phyloP scores from a whole-genome alignment of 1,140 invertebrate genomes.

The Drosophila melanogaster region DNA sequence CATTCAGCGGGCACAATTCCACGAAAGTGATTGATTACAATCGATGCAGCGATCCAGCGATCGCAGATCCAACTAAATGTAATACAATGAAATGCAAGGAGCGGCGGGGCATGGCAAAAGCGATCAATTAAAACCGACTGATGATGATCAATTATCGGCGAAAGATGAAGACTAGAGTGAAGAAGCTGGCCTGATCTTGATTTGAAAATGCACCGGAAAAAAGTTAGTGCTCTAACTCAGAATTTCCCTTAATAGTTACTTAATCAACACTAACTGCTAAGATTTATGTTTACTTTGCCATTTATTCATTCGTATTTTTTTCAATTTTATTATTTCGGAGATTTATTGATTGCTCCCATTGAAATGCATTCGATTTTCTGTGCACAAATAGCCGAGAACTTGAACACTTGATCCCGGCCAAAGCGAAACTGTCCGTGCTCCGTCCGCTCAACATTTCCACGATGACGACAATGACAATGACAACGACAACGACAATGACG shows the following conservation, averaged over 20 bases:
- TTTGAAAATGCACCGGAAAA: slow-evolving; percentile 15
- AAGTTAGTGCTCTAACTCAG: background rate
- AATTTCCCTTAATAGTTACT: too few species aligned
- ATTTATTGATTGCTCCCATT: background rate
- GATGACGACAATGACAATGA: slow-evolving; percentile 55
- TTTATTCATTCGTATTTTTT: background rate
- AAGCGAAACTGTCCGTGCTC: slow-evolving; percentile 45
- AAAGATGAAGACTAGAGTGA: slow-evolving; percentile 49
- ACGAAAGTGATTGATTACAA: slow-evolving; percentile 83
- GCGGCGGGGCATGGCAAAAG: slow-evolving; percentile 53
- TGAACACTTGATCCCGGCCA: slow-evolving; percentile 44
- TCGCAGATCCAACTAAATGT: slow-evolving; percentile 31
- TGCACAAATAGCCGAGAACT: slow-evolving; percentile 20
- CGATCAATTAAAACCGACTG: slow-evolving; percentile 82
- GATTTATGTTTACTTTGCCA: background rate
- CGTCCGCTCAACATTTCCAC: slow-evolving; percentile 26
- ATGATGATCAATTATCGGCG: slow-evolving; percentile 81
- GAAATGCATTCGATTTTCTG: background rate
- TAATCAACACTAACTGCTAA: too few species aligned
- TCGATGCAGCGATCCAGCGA: slow-evolving; percentile 43
- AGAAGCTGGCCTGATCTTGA: slow-evolving; percentile 35
- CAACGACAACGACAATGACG: slow-evolving; percentile 54
- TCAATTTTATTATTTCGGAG: too few species aligned
- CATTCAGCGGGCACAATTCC: slow-evolving; percentile 70
- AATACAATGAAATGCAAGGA: slow-evolving; percentile 50